Percentiles rank a stretch among this genome's conserved stretches.
These are phyloP conservation scores for Heliocidaris erythrogramma DNA, from an alignment of 35 echinoderm and acorn worm genomes.

Conservation along the genomic window DNA sequence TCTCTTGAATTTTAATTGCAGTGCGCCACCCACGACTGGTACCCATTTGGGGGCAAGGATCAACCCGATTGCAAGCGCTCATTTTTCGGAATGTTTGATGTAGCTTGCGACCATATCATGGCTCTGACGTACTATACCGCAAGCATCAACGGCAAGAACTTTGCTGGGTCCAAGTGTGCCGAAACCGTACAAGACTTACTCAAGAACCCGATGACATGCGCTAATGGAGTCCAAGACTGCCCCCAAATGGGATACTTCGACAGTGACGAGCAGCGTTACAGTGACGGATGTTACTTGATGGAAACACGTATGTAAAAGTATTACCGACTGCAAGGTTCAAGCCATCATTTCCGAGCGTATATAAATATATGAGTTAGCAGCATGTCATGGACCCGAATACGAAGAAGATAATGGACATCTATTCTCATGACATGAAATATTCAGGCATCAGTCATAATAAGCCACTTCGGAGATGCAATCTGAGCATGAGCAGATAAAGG, in stretches of 20 bases:
- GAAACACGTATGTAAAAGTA: not conserved
- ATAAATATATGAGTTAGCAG: too few species aligned
- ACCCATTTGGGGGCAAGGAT: not conserved
- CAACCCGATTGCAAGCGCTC: not conserved
- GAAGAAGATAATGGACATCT: too few species aligned
- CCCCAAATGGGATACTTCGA: not conserved
- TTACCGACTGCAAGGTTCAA: too few species aligned
- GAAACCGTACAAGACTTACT: not conserved
- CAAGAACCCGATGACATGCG: not conserved
- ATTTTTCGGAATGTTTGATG: not conserved
- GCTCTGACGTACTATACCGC: not conserved
- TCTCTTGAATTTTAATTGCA: not conserved
- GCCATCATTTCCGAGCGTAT: too few species aligned
- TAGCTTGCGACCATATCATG: not conserved
- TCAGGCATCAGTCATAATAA: too few species aligned
- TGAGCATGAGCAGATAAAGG: too few species aligned
- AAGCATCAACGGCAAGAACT: not conserved
- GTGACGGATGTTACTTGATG: not conserved
- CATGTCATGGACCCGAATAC: too few species aligned
- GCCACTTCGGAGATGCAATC: too few species aligned
- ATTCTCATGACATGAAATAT: too few species aligned
- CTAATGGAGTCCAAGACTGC: not conserved
- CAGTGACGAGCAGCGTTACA: not conserved
- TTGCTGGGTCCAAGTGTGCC: not conserved
- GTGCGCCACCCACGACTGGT: not conserved